These are phyloP conservation scores for Andrena camellia DNA, from an alignment of 2,888 invertebrate genomes.

Conservation along the genomic window DNA sequence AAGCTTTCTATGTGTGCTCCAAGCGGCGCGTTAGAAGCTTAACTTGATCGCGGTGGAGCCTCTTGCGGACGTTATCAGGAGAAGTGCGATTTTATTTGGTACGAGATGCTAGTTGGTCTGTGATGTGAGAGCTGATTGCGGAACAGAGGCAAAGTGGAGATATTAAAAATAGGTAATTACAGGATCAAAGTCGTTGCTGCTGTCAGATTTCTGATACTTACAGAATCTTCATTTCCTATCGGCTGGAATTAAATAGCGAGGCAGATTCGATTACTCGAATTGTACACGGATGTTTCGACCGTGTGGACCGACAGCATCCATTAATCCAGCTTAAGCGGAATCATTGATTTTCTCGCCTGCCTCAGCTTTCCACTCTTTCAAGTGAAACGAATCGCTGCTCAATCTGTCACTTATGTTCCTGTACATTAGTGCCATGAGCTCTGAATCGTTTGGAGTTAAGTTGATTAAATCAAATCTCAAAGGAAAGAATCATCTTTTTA, in stretches of 20 bases:
- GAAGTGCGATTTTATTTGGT: background rate
- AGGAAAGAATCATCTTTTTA: background rate
- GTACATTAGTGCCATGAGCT: background rate
- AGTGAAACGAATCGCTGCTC: constrained; percentile 32
- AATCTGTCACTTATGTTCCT: constrained; percentile 17
- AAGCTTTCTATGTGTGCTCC: background rate
- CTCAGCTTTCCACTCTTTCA: constrained; percentile 32
- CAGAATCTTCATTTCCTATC: constrained; percentile 10
- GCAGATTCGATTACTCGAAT: constrained; percentile 74
- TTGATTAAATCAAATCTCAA: background rate
- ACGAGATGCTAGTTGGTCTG: background rate
- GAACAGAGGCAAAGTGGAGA: background rate
- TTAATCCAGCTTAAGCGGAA: constrained; percentile 65
- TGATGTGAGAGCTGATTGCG: background rate
- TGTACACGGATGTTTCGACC: constrained; percentile 71
- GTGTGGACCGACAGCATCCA: constrained; percentile 60
- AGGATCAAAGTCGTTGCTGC: background rate
- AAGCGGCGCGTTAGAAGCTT: background rate
- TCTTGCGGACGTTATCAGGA: background rate
- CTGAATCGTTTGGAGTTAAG: background rate
- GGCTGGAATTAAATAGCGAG: constrained; percentile 50
- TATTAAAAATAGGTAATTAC: background rate
- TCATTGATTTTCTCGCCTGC: constrained; percentile 65
- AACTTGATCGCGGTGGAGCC: too few species aligned
- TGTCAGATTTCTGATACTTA: background rate